Conservation (phyloP, 2,113 vertebrate species). For the Hystrix cristata region DNA sequence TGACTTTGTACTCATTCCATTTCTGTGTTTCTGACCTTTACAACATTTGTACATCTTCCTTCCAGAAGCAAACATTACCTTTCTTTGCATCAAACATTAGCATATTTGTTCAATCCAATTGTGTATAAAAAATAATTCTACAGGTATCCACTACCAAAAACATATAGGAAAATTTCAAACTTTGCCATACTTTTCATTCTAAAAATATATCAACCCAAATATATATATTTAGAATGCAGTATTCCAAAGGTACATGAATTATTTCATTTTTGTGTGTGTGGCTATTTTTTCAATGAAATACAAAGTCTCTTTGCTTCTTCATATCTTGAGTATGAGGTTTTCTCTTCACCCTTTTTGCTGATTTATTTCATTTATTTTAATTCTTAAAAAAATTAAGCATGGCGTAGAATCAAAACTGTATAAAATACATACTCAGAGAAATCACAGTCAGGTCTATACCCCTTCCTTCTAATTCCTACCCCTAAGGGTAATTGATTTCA, state of each 20-base stretch:
- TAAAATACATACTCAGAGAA: not conserved
- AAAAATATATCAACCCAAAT: not conserved
- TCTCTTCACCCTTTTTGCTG: not conserved
- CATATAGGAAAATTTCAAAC: not conserved
- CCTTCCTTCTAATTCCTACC: not conserved
- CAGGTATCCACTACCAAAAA: not conserved
- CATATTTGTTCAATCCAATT: not conserved
- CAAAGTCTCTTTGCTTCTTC: not conserved
- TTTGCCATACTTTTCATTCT: not conserved
- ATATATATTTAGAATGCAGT: not conserved
- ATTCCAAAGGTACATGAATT: not conserved
- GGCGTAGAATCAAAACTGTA: not conserved
- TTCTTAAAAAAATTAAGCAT: not conserved
- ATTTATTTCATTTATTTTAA: not conserved
- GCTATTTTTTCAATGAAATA: not conserved
- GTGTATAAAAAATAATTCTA: not conserved
- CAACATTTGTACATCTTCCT: not conserved
- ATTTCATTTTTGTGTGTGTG: not conserved
- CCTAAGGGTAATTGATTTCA: not conserved
- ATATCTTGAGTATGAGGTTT: not conserved
- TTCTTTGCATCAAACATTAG: not conserved
- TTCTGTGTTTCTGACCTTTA: not conserved
- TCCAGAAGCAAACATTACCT: too few species aligned
- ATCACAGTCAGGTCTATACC: not conserved
- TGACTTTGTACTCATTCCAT: not conserved